Base-by-base conservation (phyloP, 1,140 invertebrate species). In the Dysdera silvatica region DNA sequence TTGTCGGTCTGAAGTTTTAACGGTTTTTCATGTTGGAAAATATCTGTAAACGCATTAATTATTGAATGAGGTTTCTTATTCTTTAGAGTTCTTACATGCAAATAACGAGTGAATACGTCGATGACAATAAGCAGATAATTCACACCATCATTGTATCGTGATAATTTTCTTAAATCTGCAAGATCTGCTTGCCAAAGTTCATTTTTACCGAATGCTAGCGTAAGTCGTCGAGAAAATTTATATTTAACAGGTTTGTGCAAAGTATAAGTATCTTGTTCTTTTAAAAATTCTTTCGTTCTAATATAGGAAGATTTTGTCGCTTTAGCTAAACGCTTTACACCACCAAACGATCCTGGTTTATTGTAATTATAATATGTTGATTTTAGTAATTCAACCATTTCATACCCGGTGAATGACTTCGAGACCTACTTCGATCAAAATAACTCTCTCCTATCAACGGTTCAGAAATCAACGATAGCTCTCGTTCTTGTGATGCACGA, bases 141-240 rank as follows among this genome's bases (percentile, higher is more conserved):
- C 45, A 56, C 45, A 3, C 67, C 65, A 26, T 68, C 47, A 43
- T 72, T 72, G 18, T 54, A 24, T 65, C 60, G 57, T 24, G 53
- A 31, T 18, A 68, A 47, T 10, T 23, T 35, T 33, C 31, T 3
- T 29, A 72, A 31, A 43, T 70, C 70, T 29, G 59, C 59, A 28
- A 72, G 51, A 57, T 72, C 71, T 12, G 59, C 62, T 65, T 71
- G 67, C 48, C 54, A 69, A 32, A 67, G 62, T 26, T 72, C 60
- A 58, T 68, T 63, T 4, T 66, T 66, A 29, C 40, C 45, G 24
- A 56, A 28, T 24, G 66, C 37, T 2, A 61, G 5, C 7, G 52
- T 33, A 3, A 37, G 31, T 4, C 23, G 23, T 33, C 26, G 2
- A 10, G 28, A 8, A 67, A 73, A 74, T 18, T 68, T 54, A 51